These are phyloP conservation scores for Trilocha varians DNA, from an alignment of 2,888 invertebrate species.

Conservation along the genomic window DNA sequence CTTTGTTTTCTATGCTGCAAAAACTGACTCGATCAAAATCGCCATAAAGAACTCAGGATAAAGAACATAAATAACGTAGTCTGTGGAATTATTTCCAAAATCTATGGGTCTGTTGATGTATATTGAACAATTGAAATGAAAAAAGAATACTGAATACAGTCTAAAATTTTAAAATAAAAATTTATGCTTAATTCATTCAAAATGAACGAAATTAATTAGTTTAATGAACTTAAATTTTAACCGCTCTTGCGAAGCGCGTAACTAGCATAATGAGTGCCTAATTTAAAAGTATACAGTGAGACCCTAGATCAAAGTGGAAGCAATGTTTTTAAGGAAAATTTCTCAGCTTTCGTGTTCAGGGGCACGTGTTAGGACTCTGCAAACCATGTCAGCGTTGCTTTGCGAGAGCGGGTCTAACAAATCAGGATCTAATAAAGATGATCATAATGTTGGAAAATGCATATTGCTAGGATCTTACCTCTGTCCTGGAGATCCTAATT, in stretches of 20 bases:
- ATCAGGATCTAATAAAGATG: slow-evolving; percentile 3
- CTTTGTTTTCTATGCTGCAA: too few relatives aligned
- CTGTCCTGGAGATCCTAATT: slow-evolving; percentile 10
- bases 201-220: too few relatives aligned
- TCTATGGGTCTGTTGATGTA: too few relatives aligned
- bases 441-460: background rate
- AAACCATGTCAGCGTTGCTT: background rate
- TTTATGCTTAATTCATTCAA: too few relatives aligned
- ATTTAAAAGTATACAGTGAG: background rate
- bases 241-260: background rate
- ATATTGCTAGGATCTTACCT: slow-evolving; percentile 4
- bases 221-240: too few relatives aligned
- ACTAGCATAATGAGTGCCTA: background rate
- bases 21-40: too few relatives aligned
- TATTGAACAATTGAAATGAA: too few relatives aligned
- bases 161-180: too few relatives aligned
- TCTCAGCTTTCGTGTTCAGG: background rate
- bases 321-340: background rate
- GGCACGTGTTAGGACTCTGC: background rate
- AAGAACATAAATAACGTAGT: too few relatives aligned
- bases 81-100: too few relatives aligned
- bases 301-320: background rate
- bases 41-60: too few relatives aligned
- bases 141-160: too few relatives aligned
- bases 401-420: slow-evolving; percentile 2